Percentiles rank a stretch among this genome's conserved stretches.
These are phyloP conservation scores for Agriopis marginaria DNA, from an alignment of 2,888 invertebrate genomes.

Conservation along the genomic window DNA sequence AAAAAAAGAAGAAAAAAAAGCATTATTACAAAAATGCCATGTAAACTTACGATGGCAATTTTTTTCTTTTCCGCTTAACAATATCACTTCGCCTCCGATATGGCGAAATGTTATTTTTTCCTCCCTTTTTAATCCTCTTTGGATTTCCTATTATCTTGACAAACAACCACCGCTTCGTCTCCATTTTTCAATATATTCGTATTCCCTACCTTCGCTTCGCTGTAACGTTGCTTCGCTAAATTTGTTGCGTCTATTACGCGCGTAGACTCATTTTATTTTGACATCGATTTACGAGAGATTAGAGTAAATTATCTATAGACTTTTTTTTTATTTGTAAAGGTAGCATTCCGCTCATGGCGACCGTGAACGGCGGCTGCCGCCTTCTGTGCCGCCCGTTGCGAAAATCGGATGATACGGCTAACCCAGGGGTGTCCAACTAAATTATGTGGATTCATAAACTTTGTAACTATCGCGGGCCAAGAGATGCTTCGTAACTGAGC, in stretches of 20 bases:
- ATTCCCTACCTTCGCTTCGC: slow-evolving; percentile 12
- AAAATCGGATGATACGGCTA: too few relatives aligned
- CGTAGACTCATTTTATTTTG: slow-evolving; percentile 6
- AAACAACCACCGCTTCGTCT: slow-evolving; percentile 30
- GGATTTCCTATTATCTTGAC: slow-evolving; percentile 31
- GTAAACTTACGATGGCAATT: neutral
- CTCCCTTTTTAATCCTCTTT: slow-evolving; percentile 34
- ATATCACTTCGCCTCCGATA: slow-evolving; percentile 14
- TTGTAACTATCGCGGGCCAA: too few relatives aligned
- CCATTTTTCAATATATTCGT: slow-evolving; percentile 26
- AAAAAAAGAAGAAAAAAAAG: too few relatives aligned
- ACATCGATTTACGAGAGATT: neutral
- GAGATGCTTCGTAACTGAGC: too few relatives aligned
- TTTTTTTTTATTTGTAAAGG: too few relatives aligned
- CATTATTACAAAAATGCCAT: neutral
- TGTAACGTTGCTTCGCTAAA: neutral
- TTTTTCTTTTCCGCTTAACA: slow-evolving; percentile 7
- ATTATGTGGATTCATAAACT: too few relatives aligned
- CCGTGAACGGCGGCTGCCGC: too few relatives aligned
- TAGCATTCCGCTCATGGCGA: too few relatives aligned
- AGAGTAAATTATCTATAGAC: neutral
- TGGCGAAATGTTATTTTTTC: slow-evolving; percentile 23
- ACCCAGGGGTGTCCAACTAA: too few relatives aligned
- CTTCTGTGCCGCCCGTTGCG: too few relatives aligned
- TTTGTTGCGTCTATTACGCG: slow-evolving; percentile 12